phyloP scores from a whole-genome alignment of 2,888 invertebrate genomes.

The Cephus rjabovi region DNA sequence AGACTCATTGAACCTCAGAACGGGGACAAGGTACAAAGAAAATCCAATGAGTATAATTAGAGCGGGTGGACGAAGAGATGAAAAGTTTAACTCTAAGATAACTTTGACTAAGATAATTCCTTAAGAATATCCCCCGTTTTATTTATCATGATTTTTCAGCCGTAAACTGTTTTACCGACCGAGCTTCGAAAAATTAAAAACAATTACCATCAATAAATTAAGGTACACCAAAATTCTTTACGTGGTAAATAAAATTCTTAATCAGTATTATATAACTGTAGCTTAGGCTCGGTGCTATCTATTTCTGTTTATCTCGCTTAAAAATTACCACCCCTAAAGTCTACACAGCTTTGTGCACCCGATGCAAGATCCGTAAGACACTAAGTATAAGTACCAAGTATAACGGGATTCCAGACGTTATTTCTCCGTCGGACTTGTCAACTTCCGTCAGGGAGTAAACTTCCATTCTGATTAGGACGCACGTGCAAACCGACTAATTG shows the following conservation, averaged over 20 bases:
- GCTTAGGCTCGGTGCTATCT: background rate
- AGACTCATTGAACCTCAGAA: background rate
- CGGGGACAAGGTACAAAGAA: background rate
- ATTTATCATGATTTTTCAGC: background rate
- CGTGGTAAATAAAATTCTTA: background rate
- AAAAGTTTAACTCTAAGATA: background rate
- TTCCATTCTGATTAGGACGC: background rate
- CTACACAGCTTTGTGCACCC: background rate
- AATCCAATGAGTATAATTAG: background rate
- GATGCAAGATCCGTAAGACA: background rate
- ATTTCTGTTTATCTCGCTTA: background rate
- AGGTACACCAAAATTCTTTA: background rate
- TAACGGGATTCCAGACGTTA: background rate
- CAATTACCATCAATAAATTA: background rate
- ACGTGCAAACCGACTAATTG: background rate
- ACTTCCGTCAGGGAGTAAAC: background rate
- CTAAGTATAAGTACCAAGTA: background rate
- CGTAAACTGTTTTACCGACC: background rate
- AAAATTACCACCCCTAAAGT: background rate
- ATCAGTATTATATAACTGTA: background rate
- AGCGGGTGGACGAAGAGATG: background rate
- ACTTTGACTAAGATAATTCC: no score
- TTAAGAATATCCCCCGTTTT: background rate
- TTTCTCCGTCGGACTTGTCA: background rate
- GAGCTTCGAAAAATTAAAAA: background rate